Conservation (phyloP, 2,797 vertebrate species). For the Premnoplex brunnescens region DNA sequence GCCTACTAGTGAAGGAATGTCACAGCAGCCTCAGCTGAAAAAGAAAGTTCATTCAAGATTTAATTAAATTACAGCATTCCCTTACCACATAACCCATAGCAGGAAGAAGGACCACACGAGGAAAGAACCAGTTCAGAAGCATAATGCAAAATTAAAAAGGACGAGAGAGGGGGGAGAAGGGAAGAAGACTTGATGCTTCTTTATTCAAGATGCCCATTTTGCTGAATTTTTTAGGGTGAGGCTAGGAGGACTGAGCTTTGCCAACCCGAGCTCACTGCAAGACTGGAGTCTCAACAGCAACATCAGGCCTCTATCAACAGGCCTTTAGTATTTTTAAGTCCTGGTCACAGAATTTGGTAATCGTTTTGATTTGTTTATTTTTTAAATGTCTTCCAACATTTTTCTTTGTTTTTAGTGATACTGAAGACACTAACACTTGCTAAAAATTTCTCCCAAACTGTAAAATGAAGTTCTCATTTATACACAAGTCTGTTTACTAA, state of each 20-base stretch:
- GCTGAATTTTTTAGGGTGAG: background rate
- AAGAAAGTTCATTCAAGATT: background rate
- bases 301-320: background rate
- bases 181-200: background rate
- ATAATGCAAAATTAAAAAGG: background rate
- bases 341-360: background rate
- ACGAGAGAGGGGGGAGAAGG: fast-evolving
- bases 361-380: background rate
- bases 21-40: background rate
- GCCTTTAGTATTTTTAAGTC: background rate
- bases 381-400: background rate
- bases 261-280: background rate
- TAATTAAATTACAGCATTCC: background rate
- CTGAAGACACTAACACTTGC: background rate
- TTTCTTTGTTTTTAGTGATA: background rate
- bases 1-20: background rate
- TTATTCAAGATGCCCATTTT: background rate
- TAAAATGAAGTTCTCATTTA: background rate
- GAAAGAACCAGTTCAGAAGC: background rate
- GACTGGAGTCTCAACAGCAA: background rate
- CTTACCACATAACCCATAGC: background rate
- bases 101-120: background rate
- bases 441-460: background rate
- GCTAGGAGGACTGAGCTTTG: background rate
- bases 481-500: background rate